Evolutionary conservation across 2,797 vertebrate genomes (phyloP).

Genomic region (Streptopelia turtur): DNA sequence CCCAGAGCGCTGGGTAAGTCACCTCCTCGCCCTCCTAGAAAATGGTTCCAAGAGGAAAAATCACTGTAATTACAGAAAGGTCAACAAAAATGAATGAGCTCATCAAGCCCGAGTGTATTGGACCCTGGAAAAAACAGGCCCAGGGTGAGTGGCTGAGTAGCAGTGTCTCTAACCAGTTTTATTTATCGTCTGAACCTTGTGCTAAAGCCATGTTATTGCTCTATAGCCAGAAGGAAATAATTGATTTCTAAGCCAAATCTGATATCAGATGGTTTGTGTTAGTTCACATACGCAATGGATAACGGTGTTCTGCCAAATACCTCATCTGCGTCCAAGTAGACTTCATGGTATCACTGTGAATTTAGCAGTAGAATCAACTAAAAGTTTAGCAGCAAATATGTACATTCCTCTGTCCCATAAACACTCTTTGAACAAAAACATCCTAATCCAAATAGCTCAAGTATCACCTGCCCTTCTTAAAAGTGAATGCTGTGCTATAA

Average conservation of each 20-base stretch:
- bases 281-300: background rate
- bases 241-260: background rate
- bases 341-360: background rate
- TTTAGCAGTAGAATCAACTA: background rate
- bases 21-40: background rate
- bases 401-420: background rate
- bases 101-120: fast-evolving
- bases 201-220: background rate
- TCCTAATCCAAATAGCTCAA: background rate
- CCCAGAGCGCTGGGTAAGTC: background rate
- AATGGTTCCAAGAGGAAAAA: background rate
- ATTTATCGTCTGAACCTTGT: background rate
- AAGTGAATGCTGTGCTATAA: background rate
- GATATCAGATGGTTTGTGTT: background rate
- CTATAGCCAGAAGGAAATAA: background rate
- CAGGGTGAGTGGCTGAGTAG: background rate
- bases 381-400: background rate
- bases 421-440: background rate
- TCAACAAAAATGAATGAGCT: background rate
- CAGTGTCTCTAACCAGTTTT: background rate
- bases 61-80: background rate
- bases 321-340: background rate
- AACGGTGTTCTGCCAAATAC: background rate
- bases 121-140: background rate
- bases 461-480: background rate